A percentile compares a stretch with the other conserved stretches of the same genome.
phyloP scores from a whole-genome alignment of 2,888 invertebrate genomes.

The Metacarcinus magister region DNA sequence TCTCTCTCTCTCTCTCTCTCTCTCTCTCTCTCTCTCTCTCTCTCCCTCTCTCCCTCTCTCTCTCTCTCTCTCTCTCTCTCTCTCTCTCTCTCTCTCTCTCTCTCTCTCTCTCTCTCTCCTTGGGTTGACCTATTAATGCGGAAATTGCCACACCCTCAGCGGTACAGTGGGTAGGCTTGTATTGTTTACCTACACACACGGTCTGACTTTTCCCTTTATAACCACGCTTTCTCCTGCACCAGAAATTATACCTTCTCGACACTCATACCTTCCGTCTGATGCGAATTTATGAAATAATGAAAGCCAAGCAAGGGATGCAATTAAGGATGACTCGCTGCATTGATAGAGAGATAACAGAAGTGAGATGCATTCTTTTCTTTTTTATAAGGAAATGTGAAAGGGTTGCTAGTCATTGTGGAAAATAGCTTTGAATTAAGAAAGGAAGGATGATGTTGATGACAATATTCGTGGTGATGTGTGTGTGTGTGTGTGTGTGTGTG shows the following conservation, averaged over 20 bases:
- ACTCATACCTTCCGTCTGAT: neutral
- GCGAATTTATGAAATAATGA: neutral
- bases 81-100: slow-evolving; percentile 54
- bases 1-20: slow-evolving; percentile 22
- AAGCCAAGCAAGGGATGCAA: neutral
- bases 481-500: slow-evolving; percentile 42
- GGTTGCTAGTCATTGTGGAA: neutral
- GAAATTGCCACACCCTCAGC: neutral
- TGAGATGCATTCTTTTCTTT: neutral
- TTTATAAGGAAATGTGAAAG: neutral
- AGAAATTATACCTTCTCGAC: neutral
- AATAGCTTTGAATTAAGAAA: neutral
- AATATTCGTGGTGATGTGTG: neutral
- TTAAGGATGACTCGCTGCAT: neutral
- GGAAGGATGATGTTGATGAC: neutral
- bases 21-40: slow-evolving; percentile 22
- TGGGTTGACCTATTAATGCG: neutral
- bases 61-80: neutral
- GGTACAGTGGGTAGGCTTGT: neutral
- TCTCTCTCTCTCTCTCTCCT: slow-evolving; percentile 54
- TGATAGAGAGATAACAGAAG: slow-evolving; percentile 2
- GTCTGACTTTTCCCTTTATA: neutral
- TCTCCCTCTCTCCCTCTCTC: neutral
- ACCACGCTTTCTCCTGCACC: slow-evolving; percentile 31
- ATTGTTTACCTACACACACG: neutral